Evolutionary conservation across 2,888 invertebrate genomes (phyloP), one percentile per base, ranked within the genome.

Genomic region (Cordilura impudica): DNA sequence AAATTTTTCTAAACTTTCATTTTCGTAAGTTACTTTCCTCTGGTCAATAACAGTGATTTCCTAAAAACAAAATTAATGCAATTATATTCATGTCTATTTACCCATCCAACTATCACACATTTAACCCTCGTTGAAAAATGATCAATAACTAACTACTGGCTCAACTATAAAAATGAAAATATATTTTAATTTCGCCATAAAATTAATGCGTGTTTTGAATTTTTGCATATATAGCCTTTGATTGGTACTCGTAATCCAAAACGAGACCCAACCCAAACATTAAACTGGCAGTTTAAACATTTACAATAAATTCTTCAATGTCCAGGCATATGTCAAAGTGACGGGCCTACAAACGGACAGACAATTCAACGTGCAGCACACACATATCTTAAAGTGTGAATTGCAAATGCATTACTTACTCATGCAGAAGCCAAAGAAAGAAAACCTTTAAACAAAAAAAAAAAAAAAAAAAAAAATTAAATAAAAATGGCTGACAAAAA

Each of bases 401-500:
- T 78, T 78, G 79, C 71, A 79, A 79, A 79, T 79, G 49, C 67
- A 29, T 19, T 23, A 18, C 31, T 65, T 45, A 43, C 39, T 56
- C 23, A 21, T 54, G 49, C 19, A 47, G 39, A 35, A 56, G 31
- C 49, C 23, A 49, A 53, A 19, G 31, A 31, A 19, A 53, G 49
- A 47, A 58, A 67, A 16, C 53, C 70, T 74, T 71, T 49, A 39
- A 39, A 12, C n/a, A 75, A 79, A 79, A 75, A 79, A n/a, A n/a
- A n/a, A n/a, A n/a, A 19, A 43, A 31, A 19, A 53, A 54, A 47
- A 58, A 67, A 16, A 53, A 74, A 78, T 71, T 49, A 39, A 39
- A 12, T 39, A 75, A 79, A 79, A 75, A 79, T 79, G 79, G 79
- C 79, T 75, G 75, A 75, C 79, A 79, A 75, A 56, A 79, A 79